Evolutionary conservation across 1,140 invertebrate species (phyloP).

Genomic region (Pseudachorutes palmiensis): DNA sequence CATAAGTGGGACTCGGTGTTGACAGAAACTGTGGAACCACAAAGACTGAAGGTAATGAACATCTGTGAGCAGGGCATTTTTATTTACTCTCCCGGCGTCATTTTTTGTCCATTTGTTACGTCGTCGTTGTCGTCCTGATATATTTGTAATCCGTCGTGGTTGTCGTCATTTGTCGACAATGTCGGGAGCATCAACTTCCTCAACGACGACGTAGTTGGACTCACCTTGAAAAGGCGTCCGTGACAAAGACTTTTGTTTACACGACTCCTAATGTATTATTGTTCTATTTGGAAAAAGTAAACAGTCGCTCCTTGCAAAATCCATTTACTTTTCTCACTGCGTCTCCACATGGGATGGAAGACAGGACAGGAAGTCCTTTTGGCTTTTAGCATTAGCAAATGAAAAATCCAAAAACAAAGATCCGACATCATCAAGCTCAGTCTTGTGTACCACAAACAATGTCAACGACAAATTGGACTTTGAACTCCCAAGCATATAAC

Average conservation of each 20-base stretch:
- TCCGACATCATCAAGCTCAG: not conserved
- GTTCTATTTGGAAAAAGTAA: conserved; percentile 2
- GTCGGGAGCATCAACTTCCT: not conserved
- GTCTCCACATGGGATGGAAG: too few species aligned
- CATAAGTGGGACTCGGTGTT: too few species aligned
- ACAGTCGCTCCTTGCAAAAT: not conserved
- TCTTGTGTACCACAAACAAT: too few species aligned
- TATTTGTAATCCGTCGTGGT: not conserved
- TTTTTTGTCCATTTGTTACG: not conserved
- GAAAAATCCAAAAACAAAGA: too few species aligned
- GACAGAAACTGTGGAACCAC: too few species aligned
- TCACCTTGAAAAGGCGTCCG: not conserved
- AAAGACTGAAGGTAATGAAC: not conserved
- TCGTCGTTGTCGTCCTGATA: not conserved
- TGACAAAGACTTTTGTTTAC: not conserved
- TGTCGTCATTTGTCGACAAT: not conserved
- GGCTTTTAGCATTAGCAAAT: not conserved
- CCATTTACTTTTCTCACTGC: conserved; percentile 12
- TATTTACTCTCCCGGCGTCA: not conserved
- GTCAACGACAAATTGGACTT: too few species aligned
- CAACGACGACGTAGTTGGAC: not conserved
- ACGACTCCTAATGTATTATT: not conserved
- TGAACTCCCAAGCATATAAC: too few species aligned
- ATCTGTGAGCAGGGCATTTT: not conserved
- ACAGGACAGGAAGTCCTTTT: too few species aligned